Base-by-base conservation (phyloP, 2,113 vertebrate genomes). In the Aldabrachelys gigantea region DNA sequence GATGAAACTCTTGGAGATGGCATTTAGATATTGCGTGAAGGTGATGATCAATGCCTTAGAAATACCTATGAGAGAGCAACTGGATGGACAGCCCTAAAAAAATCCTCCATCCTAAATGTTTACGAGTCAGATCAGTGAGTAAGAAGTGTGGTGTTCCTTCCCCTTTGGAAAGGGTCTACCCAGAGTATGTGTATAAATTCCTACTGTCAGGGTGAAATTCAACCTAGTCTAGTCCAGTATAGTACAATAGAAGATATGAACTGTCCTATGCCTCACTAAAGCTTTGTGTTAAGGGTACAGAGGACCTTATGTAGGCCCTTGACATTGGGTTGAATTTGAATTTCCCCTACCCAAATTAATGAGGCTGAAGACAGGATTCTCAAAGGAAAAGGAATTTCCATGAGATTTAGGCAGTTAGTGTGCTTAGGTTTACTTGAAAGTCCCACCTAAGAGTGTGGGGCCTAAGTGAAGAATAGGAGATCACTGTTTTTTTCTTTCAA, bases 151-250 rank as follows among this genome's bases (percentile, higher is more conserved):
- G 49, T n/a, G 17, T 10, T 38, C 24, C 12, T 79, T 25, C 41
- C 13, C 35, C 5, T 53, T 1, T 24, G 52, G 49, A 0, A 4
- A 90, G 12, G 0, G 1, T 44, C 29, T n/a, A 52, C 1, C 4
- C 17, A 69, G 35, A 69, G 65, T 31, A 4, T 76, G 41, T 14
- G 41, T 76, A 27, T 44, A 27, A 76, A 76, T 76, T 41, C 24
- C 41, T 25, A 14, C 41, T 14, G 38, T 47, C 75, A 13, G 7
- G 41, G 12, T 72, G 62, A 25, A 76, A 41, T 47, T 47, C 41
- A 47, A 1, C 41, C 24, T 29, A 22, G 24, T 27, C 12, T 19
- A 22, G 38, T 41, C 10, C 25, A 38, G 19, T 21, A 13, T 29
- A 59, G 11, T 62, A 21, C 35, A 5, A 9, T 38, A 38, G 65